Evolutionary conservation across 2,888 invertebrate species (phyloP).

Genomic region (Trileptium ribeirensis): DNA sequence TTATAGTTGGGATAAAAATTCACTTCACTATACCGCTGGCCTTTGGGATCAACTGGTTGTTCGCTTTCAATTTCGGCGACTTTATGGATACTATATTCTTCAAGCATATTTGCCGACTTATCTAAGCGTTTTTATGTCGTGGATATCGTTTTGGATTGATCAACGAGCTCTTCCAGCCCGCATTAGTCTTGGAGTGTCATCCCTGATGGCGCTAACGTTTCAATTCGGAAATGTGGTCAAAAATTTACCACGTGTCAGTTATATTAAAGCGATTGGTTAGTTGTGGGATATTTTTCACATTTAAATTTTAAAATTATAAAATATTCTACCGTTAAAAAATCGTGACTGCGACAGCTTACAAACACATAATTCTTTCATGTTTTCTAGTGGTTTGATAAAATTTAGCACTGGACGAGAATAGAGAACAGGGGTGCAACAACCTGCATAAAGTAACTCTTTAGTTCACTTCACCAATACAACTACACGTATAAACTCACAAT

Average conservation of each 20-base stretch:
- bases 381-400: no score
- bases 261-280: constrained; percentile 18
- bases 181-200: constrained; percentile 47
- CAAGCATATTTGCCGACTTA: constrained; percentile 51
- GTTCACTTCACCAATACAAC: no score
- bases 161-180: constrained; percentile 48
- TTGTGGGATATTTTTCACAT: no score
- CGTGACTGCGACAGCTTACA: no score
- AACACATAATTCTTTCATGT: no score
- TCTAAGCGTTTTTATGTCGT: constrained; percentile 48
- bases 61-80: constrained; percentile 44
- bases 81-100: constrained; percentile 50
- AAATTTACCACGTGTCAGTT: constrained; percentile 20
- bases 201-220: constrained; percentile 47
- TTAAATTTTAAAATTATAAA: no score
- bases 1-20: constrained; percentile 41
- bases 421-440: no score
- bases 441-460: no score
- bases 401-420: no score
- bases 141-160: constrained; percentile 52
- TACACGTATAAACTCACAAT: no score
- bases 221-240: constrained; percentile 22
- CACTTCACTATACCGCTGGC: constrained; percentile 48
- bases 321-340: no score
- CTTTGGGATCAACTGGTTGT: constrained; percentile 50